A percentile compares a stretch with the other conserved stretches of the same genome.
These are phyloP conservation scores for Sebastes matsubarae DNA, from an alignment of 2,797 vertebrate species.

Conservation along the genomic window DNA sequence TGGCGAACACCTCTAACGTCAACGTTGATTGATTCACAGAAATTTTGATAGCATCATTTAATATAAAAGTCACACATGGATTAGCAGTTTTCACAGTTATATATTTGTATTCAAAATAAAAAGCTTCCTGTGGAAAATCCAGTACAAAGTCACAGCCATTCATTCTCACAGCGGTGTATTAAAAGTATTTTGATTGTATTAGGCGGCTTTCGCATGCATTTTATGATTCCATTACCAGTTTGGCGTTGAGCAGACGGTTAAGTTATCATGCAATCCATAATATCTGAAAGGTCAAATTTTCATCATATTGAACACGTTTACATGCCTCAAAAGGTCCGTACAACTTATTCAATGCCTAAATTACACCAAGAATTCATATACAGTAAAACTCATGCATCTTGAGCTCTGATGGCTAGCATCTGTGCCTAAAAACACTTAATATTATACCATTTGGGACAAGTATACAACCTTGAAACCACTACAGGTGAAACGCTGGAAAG, in stretches of 20 bases:
- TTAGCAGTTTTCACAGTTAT: background rate
- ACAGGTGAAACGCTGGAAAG: slow-evolving; percentile 6
- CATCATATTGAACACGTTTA: background rate
- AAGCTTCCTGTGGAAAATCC: slow-evolving; percentile 14
- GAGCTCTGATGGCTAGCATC: background rate
- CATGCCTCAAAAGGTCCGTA: background rate
- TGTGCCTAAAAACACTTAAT: slow-evolving; percentile 4
- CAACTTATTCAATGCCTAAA: background rate
- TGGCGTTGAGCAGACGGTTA: background rate
- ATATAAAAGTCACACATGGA: background rate
- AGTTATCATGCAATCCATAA: slow-evolving; percentile 12
- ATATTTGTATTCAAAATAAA: slow-evolving; percentile 47
- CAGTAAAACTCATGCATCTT: slow-evolving; percentile 13
- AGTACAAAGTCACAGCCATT: slow-evolving; percentile 15
- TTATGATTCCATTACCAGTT: background rate
- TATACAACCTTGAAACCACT: slow-evolving; percentile 6
- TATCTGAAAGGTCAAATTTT: background rate
- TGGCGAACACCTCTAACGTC: background rate
- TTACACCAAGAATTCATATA: background rate
- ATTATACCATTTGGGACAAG: background rate
- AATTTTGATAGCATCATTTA: background rate
- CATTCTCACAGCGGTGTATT: background rate
- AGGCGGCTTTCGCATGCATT: background rate
- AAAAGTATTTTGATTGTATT: background rate
- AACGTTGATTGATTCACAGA: background rate